phyloP scores from a whole-genome alignment of 2,113 vertebrate species.

The Marcusenius ussheri region DNA sequence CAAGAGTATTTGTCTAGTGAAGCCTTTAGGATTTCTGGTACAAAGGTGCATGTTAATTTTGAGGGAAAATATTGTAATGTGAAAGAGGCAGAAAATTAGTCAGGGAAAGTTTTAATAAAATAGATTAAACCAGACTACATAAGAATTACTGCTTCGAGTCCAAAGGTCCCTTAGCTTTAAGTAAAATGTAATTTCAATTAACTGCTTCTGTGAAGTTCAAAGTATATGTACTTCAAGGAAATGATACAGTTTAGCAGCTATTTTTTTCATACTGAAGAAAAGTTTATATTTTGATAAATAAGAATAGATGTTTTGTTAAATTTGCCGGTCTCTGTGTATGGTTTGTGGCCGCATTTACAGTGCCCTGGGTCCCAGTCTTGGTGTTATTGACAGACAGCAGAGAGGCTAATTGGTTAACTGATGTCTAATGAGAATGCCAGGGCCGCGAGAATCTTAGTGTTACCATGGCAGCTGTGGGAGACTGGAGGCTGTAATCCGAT shows the following conservation, averaged over 20 bases:
- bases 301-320: neutral
- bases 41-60: neutral
- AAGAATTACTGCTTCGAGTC: neutral
- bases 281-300: neutral
- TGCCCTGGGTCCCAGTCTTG: neutral
- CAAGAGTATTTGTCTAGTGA: neutral
- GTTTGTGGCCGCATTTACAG: neutral
- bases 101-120: neutral
- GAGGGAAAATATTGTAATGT: neutral
- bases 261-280: neutral
- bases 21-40: neutral
- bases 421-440: conserved; percentile 25
- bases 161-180: neutral
- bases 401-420: conserved; percentile 51
- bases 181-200: neutral
- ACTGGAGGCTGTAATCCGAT: conserved; percentile 18
- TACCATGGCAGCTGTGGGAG: conserved; percentile 13
- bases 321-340: neutral
- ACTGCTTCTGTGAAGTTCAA: neutral
- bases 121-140: neutral
- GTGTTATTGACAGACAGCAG: conserved; percentile 2
- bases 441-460: neutral
- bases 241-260: neutral
- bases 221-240: neutral
- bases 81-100: neutral